These are phyloP conservation scores for Leucoma salicis DNA, from an alignment of 2,888 invertebrate genomes.

Conservation along the genomic window DNA sequence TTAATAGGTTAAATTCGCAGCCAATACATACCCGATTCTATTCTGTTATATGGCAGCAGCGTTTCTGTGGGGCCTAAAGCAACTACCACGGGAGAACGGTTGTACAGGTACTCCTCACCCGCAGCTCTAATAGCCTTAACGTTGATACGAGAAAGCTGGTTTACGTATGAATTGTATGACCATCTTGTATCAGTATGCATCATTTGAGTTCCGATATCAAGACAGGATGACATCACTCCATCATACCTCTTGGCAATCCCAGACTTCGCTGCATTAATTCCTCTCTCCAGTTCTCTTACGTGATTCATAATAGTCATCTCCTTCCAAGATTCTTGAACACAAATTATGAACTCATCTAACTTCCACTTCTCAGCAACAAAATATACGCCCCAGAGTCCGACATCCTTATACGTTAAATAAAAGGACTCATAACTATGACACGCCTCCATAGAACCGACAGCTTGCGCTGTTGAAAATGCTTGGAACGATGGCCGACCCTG, in stretches of 20 bases:
- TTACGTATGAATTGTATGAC: conserved; percentile 11
- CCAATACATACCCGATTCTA: conserved; percentile 61
- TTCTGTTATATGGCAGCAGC: conserved; percentile 61
- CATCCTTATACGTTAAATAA: conserved; percentile 61
- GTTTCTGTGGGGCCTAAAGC: conserved; percentile 68
- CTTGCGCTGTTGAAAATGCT: conserved; percentile 44
- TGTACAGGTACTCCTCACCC: conserved; percentile 34
- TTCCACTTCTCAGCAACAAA: conserved; percentile 50
- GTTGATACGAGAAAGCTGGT: conserved; percentile 14
- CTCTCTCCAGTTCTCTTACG: conserved; percentile 50
- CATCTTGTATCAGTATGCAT: conserved; percentile 46
- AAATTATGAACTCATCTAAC: conserved; percentile 57
- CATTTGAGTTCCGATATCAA: conserved; percentile 59
- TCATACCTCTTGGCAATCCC: conserved; percentile 43
- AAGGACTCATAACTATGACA: conserved; percentile 69
- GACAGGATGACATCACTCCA: conserved; percentile 49
- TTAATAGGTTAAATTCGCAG: conserved; percentile 28
- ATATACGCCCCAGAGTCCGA: conserved; percentile 76
- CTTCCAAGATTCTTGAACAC: conserved; percentile 65
- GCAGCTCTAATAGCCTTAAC: conserved; percentile 25
- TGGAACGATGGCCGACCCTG: conserved; percentile 51
- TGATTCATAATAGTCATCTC: conserved; percentile 50
- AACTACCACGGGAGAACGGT: conserved; percentile 60
- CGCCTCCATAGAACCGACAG: conserved; percentile 43
- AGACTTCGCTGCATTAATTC: conserved; percentile 48